phyloP scores from a whole-genome alignment of 2,113 vertebrate genomes.

The Electrona antarctica region DNA sequence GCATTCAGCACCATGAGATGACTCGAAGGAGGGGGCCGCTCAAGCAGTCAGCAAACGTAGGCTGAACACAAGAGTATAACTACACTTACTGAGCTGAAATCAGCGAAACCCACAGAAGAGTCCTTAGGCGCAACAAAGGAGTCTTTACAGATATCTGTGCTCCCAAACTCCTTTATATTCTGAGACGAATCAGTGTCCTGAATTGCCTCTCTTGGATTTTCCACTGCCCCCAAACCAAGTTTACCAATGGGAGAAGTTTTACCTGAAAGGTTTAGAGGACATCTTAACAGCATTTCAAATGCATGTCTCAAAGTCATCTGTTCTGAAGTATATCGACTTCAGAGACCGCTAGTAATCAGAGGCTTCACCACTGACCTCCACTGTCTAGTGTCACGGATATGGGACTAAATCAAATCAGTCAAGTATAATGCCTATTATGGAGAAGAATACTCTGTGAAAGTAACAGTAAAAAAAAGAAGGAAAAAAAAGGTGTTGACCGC shows the following conservation, averaged over 20 bases:
- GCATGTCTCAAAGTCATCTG: background rate
- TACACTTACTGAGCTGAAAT: conserved; percentile 93
- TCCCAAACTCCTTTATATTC: conserved; percentile 85
- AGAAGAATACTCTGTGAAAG: conserved; percentile 59
- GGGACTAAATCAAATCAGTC: too few relatives aligned
- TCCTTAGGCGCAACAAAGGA: conserved; percentile 87
- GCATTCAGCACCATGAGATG: conserved; percentile 25
- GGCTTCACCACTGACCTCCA: too few relatives aligned
- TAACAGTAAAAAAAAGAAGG: conserved; percentile 56
- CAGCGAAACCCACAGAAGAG: conserved; percentile 87
- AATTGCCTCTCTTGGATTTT: conserved; percentile 83
- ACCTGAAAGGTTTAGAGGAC: conserved; percentile 79
- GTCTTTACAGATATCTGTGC: conserved; percentile 87
- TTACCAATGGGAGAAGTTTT: conserved; percentile 85
- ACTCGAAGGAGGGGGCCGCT: conserved; percentile 18
- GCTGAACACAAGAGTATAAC: conserved; percentile 67
- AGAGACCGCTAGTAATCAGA: background rate
- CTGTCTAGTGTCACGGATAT: too few relatives aligned
- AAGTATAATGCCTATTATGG: too few relatives aligned
- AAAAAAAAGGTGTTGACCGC: conserved; percentile 84
- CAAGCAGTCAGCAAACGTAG: conserved; percentile 53
- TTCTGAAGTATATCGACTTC: background rate
- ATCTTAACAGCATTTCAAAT: conserved; percentile 26
- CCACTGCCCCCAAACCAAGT: conserved; percentile 79
- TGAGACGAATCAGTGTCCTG: conserved; percentile 84